Evolutionary conservation across 2,113 vertebrate species (phyloP), one percentile per base, ranked within the genome.

Genomic region (Redunca redunca): DNA sequence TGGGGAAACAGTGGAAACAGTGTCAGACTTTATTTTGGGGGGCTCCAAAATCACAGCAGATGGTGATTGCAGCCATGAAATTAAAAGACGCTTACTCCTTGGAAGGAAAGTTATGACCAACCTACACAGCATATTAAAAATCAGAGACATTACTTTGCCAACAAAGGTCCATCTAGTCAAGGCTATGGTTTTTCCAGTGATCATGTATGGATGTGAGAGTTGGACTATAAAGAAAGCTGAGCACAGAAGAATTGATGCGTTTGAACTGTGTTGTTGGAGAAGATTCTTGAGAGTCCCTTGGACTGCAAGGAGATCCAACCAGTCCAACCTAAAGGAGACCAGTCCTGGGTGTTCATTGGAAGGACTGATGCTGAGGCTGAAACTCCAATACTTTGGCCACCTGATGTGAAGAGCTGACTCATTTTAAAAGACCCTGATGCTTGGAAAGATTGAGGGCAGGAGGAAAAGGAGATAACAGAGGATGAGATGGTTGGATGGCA

Each of bases 11-110:
- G 62, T n/a, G 3, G 33, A 67, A 67, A 67, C 33, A 16, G 33
- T 19, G 16, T 7, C 7, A 17, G 62, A n/a, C 30, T 64, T 64
- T 64, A 64, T 17, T 17, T 64, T 64, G 1, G 0, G 0, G 62
- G 30, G 30, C 30, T 64, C 62, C 33, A 67, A 67, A 67, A 67
- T 67, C 30, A n/a, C 16, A n/a, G 62, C 62, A 67, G 62, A n/a
- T 67, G 16, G 62, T 67, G 62, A 64, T 1, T 64, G 62, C 16
- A 64, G 62, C 62, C 33, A 64, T 64, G 16, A 67, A 67, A 67
- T 67, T 67, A 67, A n/a, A 67, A 67, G 3, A 64, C 0, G 2
- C 15, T 33, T 64, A 33, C 33, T 67, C 16, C 33, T 17, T 67
- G 62, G 33, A 67, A 67, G 2, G 7, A 67, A n/a, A 67, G 33